phyloP scores from a whole-genome alignment of 1,140 invertebrate species.

The Macrobrachium nipponense region DNA sequence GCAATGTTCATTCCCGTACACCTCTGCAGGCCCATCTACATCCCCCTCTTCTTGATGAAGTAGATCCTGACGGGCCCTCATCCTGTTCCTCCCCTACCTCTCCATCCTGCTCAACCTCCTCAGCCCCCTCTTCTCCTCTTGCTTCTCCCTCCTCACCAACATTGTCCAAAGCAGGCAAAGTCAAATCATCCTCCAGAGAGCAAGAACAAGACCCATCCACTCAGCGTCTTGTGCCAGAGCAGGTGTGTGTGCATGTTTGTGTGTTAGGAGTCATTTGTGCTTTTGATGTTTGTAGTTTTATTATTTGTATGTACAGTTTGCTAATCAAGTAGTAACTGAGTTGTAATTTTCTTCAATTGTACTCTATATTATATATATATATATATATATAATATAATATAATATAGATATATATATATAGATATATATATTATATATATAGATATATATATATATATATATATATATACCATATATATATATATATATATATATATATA shows the following conservation, averaged over 20 bases:
- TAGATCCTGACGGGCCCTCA: constrained; percentile 20
- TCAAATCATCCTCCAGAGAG: constrained; percentile 3
- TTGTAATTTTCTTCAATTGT: too few species aligned
- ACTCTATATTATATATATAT: too few species aligned
- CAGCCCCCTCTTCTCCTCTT: constrained; percentile 17
- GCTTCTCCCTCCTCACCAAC: constrained; percentile 12
- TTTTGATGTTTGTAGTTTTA: neutral
- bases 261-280: neutral
- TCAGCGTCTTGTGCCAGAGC: constrained; percentile 47
- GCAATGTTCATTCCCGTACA: constrained; percentile 62
- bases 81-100: constrained; percentile 29
- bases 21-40: constrained; percentile 37
- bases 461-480: too few species aligned
- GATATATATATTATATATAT: too few species aligned
- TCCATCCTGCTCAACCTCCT: constrained; percentile 25
- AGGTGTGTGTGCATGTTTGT: constrained; percentile 39
- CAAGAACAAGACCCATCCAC: constrained; percentile 53
- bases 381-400: too few species aligned
- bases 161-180: neutral
- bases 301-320: neutral
- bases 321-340: too few species aligned
- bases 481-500: too few species aligned
- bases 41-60: constrained; percentile 29
- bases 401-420: too few species aligned
- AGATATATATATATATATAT: too few species aligned